Evolutionary conservation across 2,113 vertebrate species (phyloP).

Genomic region (Saguinus midas): DNA sequence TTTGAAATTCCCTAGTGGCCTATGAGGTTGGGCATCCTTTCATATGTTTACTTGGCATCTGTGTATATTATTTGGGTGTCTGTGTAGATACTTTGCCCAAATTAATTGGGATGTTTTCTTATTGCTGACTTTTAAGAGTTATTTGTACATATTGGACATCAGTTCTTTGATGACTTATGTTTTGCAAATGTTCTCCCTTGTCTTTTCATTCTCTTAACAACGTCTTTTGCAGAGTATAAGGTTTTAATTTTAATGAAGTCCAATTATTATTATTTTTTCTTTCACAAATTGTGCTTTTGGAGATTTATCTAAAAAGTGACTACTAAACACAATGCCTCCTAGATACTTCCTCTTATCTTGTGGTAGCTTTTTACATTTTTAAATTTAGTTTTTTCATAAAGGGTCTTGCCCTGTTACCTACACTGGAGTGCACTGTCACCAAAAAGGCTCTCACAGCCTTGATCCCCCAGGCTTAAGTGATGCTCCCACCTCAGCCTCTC

Average conservation of each 20-base stretch:
- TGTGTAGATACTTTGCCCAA: neutral
- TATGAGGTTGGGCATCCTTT: neutral
- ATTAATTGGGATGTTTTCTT: neutral
- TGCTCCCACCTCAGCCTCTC: no score
- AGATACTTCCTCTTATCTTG: neutral
- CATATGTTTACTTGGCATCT: neutral
- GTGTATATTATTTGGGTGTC: neutral
- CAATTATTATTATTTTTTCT: neutral
- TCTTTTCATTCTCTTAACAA: neutral
- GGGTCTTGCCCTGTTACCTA: no score
- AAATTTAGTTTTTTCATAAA: no score
- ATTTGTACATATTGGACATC: neutral
- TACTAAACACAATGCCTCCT: neutral
- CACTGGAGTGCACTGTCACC: no score
- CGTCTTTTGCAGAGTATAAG: neutral
- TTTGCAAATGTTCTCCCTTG: neutral
- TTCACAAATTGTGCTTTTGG: neutral
- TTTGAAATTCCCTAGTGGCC: neutral
- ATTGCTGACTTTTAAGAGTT: neutral
- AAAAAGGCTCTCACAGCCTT: no score
- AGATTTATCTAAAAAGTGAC: neutral
- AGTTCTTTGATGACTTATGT: neutral
- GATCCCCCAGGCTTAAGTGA: no score
- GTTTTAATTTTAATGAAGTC: neutral
- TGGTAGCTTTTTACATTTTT: neutral